Evolutionary conservation across 2,113 vertebrate genomes (phyloP), one percentile per base, ranked within the genome.

Genomic region (Mobula hypostoma): DNA sequence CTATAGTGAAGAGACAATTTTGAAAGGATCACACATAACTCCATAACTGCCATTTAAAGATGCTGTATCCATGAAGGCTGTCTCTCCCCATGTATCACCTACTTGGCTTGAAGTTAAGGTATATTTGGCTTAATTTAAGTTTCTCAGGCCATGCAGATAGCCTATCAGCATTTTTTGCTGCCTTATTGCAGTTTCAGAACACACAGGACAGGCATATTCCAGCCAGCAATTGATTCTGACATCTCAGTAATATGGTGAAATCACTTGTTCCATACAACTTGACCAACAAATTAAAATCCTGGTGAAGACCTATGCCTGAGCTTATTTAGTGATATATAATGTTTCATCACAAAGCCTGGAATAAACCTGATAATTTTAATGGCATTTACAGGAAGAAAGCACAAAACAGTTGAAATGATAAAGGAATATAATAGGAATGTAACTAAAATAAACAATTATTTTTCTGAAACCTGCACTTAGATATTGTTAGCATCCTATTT

Each of bases 361-460:
- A 5, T 17, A 74, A 74, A 93, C 36, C 74, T 74, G 21, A 74
- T 9, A 74, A 21, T 27, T 74, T 93, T 72, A 74, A 40, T 74
- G 91, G 36, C 29, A 90, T 74, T 74, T 93, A 48, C 36, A 48
- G 56, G 63, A 92, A 56, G 91, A 93, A 93, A 93, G 70, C 91
- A 93, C 91, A 93, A 90, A 66, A 63, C 68, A 32, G 14, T 88
- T 88, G 85, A 66, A 90, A 93, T 74, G 68, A 9, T 32, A 56
- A 93, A 15, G 90, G 40, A 93, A 74, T 93, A 48, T 74, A 27
- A 32, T 70, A 76, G 91, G 68, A 40, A 93, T 40, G 29, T 93
- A 27, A 70, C 58, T 70, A 48, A 93, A 74, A 48, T 93, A 21
- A 48, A 40, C 88, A 91, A n/a, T 66, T 12, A 74, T 40, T 66